A percentile compares a stretch with the other conserved stretches of the same genome.
These are phyloP conservation scores for Hyperoodon ampullatus DNA, from an alignment of 2,113 vertebrate species.

Conservation along the genomic window DNA sequence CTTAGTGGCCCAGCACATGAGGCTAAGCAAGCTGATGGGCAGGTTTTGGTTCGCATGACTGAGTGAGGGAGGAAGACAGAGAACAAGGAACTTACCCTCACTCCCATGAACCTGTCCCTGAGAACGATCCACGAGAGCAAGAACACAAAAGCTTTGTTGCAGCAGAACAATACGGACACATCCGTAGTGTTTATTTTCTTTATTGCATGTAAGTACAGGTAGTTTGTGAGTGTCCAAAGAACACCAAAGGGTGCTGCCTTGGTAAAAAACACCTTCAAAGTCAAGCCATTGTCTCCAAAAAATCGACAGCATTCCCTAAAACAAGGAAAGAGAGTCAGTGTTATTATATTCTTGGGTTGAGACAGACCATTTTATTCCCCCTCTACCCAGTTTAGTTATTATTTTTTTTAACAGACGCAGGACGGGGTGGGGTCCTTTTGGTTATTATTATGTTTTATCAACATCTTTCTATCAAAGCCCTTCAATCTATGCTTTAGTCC, in stretches of 20 bases:
- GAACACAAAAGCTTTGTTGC: conserved; percentile 99
- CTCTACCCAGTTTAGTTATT: background rate
- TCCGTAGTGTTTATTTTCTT: conserved; percentile 98
- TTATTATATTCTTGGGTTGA: conserved; percentile 73
- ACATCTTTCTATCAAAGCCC: background rate
- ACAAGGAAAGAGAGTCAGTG: conserved; percentile 83
- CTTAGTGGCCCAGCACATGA: background rate
- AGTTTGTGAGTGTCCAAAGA: conserved; percentile 98
- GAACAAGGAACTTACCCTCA: conserved; percentile 92
- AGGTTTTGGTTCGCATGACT: background rate
- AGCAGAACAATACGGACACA: conserved; percentile 97
- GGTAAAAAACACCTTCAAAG: conserved; percentile 96
- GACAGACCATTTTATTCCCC: background rate
- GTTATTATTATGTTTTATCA: background rate
- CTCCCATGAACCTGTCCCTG: conserved; percentile 98
- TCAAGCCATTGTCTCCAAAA: conserved; percentile 97
- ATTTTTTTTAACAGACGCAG: background rate
- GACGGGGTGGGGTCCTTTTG: background rate
- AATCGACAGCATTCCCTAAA: conserved; percentile 96
- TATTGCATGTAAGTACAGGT: conserved; percentile 98
- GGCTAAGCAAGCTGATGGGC: conserved; percentile 57
- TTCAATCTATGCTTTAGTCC: background rate
- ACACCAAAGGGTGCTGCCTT: conserved; percentile 96
- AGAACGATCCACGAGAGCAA: conserved; percentile 99
- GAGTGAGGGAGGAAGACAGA: conserved; percentile 76